These are phyloP conservation scores for Aurelia sp. DNA, from an alignment of 30 jellyfish, hydroid and myxozoan species.

Conservation along the genomic window DNA sequence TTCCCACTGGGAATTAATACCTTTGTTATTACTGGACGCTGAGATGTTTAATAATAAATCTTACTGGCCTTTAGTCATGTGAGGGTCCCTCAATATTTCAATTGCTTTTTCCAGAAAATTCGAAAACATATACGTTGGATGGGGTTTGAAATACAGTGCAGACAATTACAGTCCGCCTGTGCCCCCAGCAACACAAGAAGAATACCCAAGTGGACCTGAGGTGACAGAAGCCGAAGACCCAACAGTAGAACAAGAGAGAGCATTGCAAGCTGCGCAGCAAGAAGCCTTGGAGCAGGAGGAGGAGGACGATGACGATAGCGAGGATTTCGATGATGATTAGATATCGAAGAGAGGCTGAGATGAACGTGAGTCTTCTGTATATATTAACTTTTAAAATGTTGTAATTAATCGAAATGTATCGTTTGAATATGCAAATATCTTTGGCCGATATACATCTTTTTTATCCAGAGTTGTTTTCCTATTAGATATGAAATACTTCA, in stretches of 20 bases:
- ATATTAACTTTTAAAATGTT: neutral
- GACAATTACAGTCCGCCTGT: conserved; percentile 94
- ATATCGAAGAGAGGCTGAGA: neutral
- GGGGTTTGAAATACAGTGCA: conserved; percentile 85
- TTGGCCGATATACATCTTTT: no score
- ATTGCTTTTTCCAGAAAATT: conserved; percentile 48
- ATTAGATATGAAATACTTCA: no score
- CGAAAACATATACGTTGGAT: conserved; percentile 89
- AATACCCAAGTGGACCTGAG: conserved; percentile 94
- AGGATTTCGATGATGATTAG: conserved; percentile 80
- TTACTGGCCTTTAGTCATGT: no score
- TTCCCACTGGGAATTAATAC: no score
- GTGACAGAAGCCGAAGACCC: conserved; percentile 95
- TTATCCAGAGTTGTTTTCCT: no score
- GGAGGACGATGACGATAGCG: conserved; percentile 93
- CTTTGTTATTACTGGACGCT: no score
- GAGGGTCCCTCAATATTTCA: no score
- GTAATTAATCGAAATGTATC: neutral
- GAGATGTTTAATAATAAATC: no score
- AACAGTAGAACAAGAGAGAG: conserved; percentile 95
- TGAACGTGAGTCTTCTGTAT: neutral
- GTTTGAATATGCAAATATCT: no score
- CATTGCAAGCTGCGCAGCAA: conserved; percentile 89
- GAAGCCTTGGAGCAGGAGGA: conserved; percentile 93
- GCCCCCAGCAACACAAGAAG: conserved; percentile 96